Conservation (phyloP, 2,888 invertebrate species). For the Cataglyphis albicans region DNA sequence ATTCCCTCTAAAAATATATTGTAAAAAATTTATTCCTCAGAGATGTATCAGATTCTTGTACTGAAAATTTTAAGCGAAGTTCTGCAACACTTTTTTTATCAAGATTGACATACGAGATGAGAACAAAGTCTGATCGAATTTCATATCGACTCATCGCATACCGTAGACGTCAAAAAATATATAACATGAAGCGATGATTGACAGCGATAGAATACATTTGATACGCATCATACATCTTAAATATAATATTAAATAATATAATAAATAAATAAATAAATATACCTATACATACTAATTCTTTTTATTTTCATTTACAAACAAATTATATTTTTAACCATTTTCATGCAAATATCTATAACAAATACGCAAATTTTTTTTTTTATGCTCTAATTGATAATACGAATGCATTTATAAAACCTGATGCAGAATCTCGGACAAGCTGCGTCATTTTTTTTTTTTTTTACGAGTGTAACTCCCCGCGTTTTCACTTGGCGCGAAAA, state of each 20-base stretch:
- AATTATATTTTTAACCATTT: not conserved
- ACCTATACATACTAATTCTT: not conserved
- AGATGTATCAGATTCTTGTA: not conserved
- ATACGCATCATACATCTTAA: not conserved
- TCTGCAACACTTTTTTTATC: not conserved
- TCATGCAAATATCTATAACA: not conserved
- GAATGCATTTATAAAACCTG: conserved; percentile 3
- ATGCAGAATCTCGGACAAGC: conserved; percentile 65
- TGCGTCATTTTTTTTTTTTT: conserved; percentile 63
- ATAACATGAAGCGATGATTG: not conserved
- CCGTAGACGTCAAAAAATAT: not conserved
- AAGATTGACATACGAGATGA: conserved; percentile 22
- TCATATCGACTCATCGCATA: conserved; percentile 12
- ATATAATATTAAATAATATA: not conserved
- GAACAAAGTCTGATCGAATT: conserved; percentile 19
- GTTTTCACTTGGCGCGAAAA: conserved; percentile 64
- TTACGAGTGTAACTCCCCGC: conserved; percentile 49
- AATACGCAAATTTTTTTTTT: not conserved
- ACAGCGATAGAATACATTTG: not conserved
- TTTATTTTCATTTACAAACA: not conserved
- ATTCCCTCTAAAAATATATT: not conserved
- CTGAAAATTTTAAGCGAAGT: conserved; percentile 20
- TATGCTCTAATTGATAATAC: not conserved
- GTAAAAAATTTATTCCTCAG: conserved; percentile 1
- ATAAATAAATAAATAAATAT: not conserved